Evolutionary conservation across 2,888 invertebrate species (phyloP).

Genomic region (Diloba caeruleocephala): DNA sequence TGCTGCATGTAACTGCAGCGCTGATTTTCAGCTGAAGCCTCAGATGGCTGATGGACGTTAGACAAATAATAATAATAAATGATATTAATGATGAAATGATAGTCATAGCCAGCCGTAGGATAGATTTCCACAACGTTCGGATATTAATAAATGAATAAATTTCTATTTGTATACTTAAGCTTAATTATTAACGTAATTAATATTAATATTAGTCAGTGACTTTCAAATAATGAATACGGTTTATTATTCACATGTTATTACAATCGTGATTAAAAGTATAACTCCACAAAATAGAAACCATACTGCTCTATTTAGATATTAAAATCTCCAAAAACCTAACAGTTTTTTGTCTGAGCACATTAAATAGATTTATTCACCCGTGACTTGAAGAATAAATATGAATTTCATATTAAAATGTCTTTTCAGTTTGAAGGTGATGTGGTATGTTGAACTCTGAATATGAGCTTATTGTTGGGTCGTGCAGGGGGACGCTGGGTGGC

Average conservation of each 20-base stretch:
- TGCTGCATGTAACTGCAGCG: no score
- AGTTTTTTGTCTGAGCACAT: constrained; percentile 16
- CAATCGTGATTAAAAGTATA: constrained; percentile 26
- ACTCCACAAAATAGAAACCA: constrained; percentile 5
- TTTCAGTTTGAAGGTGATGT: constrained; percentile 21
- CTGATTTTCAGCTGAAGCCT: no score
- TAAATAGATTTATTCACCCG: constrained; percentile 27
- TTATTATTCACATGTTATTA: constrained; percentile 27
- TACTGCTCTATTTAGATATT: constrained; percentile 3
- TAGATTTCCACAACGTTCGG: no score
- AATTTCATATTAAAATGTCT: constrained; percentile 21
- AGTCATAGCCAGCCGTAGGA: no score
- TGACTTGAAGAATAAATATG: constrained; percentile 26
- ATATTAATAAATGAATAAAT: no score
- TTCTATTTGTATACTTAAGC: no score
- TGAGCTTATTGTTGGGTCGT: background rate
- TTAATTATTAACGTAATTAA: constrained; percentile 23
- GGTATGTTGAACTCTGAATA: background rate
- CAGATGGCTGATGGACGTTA: no score
- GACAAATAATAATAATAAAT: no score
- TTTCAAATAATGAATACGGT: constrained; percentile 22
- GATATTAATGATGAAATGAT: no score
- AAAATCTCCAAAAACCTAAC: constrained; percentile 9
- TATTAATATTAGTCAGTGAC: constrained; percentile 29
- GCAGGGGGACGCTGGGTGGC: background rate